phyloP scores from a whole-genome alignment of 2,888 invertebrate species.

The Dolichopus griseipennis region DNA sequence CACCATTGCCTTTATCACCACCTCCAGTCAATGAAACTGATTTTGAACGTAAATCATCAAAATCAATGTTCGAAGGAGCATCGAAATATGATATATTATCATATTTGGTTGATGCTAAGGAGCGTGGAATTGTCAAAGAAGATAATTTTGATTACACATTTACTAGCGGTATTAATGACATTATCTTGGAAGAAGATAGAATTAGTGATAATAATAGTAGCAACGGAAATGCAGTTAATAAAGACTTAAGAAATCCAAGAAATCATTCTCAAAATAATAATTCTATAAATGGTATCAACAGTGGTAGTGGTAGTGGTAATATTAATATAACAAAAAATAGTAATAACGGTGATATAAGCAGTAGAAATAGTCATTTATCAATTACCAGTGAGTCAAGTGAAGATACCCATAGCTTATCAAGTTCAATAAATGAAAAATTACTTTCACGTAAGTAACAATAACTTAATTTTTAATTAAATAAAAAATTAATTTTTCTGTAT shows the following conservation, averaged over 20 bases:
- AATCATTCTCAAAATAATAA: conserved; percentile 26
- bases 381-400: conserved; percentile 80
- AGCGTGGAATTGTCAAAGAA: conserved; percentile 61
- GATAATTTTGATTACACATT: conserved; percentile 60
- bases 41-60: conserved; percentile 46
- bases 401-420: conserved; percentile 60
- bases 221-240: conserved; percentile 25
- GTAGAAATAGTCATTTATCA: conserved; percentile 66
- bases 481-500: too few relatives aligned
- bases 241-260: conserved; percentile 26
- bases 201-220: background rate
- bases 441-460: conserved; percentile 25
- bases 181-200: conserved; percentile 46
- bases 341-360: conserved; percentile 48
- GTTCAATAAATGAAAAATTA: conserved; percentile 49
- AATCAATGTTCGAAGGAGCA: conserved; percentile 67
- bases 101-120: conserved; percentile 79
- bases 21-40: conserved; percentile 59
- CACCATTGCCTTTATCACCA: conserved; percentile 68
- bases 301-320: conserved; percentile 11
- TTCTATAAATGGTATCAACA: background rate
- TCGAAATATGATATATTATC: conserved; percentile 85
- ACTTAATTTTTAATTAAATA: too few relatives aligned
- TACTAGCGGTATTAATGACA: conserved; percentile 47
- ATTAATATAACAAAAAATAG: background rate